Evolutionary conservation across 2,888 invertebrate genomes (phyloP), one percentile per base, ranked within the genome.

Genomic region (Aphrophora alni): DNA sequence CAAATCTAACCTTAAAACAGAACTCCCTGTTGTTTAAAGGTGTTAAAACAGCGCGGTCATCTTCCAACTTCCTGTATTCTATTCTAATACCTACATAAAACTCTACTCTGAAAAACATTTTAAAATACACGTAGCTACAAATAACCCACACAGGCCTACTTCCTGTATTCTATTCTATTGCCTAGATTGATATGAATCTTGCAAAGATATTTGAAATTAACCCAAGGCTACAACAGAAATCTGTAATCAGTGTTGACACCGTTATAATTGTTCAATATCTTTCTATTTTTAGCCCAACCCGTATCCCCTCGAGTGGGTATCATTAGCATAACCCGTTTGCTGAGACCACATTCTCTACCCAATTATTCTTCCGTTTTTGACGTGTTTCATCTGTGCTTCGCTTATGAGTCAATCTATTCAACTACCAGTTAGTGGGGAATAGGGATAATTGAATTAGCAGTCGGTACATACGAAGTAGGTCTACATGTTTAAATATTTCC

Each of bases 241-340:
- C 59, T 59, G 59, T 59, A 59, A 59, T 59, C 59, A 21, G 1
- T 21, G 59, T 21, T 59, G 59, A 59, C 59, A 59, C 59, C 59
- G 59, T 59, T 59, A 59, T 59, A 59, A 59, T 59, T 59, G 59
- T 59, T 21, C 12, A 59, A 59, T 59, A 59, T 59, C 59, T 59
- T 59, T 59, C 78, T 79, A 79, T 79, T 79, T 79, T 79, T 79
- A 79, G 74, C 74, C 69, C 17, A 71, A 71, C 71, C 71, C 71
- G 28, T 27, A 71, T 28, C 1, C 28, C 33, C 59, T 21, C 7
- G 21, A 59, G 59, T 21, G 59, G 21, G 59, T 8, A 21, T 8
- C 51, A 79, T 79, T 79, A 73, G 74, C 78, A 79, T 79, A 79
- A 79, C 78, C 68, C 38, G 78, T 79, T 74, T 38, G 21, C 21